phyloP scores from a whole-genome alignment of 2,888 invertebrate species.

The Agrotis puta region DNA sequence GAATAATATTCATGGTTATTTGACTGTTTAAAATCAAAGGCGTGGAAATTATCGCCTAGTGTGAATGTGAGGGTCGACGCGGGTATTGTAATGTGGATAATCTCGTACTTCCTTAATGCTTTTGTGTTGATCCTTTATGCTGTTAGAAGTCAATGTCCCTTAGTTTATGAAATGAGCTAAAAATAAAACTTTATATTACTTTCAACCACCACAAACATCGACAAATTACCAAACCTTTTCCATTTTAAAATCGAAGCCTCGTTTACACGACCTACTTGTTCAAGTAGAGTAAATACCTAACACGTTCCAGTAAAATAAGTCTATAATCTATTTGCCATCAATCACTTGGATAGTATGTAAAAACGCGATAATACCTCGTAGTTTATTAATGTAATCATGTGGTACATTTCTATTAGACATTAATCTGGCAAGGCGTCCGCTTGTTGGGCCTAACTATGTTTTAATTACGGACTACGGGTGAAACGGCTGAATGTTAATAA shows the following conservation, averaged over 20 bases:
- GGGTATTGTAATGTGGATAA: conserved; percentile 20
- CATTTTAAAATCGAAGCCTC: conserved; percentile 19
- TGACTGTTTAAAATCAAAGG: conserved; percentile 52
- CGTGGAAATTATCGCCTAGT: conserved; percentile 48
- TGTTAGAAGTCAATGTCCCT: background rate
- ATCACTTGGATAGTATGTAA: conserved; percentile 74
- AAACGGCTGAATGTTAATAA: conserved; percentile 81
- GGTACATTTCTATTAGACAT: conserved; percentile 89
- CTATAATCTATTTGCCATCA: conserved; percentile 73
- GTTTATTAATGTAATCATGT: conserved; percentile 83
- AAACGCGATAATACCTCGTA: conserved; percentile 74
- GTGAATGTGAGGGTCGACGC: conserved; percentile 14
- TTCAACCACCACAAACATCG: background rate
- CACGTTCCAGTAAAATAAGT: conserved; percentile 53
- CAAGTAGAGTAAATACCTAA: conserved; percentile 54
- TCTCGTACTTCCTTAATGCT: conserved; percentile 1
- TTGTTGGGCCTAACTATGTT: conserved; percentile 86
- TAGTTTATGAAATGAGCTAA: background rate
- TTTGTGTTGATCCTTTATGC: background rate
- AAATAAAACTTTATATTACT: background rate
- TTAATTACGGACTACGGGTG: conserved; percentile 85
- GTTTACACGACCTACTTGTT: conserved; percentile 40
- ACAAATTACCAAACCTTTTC: background rate
- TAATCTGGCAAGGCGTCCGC: conserved; percentile 81
- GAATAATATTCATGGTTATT: conserved; percentile 56